phyloP scores from a whole-genome alignment of 1,140 invertebrate species.

The Caenorhabditis briggsae region DNA sequence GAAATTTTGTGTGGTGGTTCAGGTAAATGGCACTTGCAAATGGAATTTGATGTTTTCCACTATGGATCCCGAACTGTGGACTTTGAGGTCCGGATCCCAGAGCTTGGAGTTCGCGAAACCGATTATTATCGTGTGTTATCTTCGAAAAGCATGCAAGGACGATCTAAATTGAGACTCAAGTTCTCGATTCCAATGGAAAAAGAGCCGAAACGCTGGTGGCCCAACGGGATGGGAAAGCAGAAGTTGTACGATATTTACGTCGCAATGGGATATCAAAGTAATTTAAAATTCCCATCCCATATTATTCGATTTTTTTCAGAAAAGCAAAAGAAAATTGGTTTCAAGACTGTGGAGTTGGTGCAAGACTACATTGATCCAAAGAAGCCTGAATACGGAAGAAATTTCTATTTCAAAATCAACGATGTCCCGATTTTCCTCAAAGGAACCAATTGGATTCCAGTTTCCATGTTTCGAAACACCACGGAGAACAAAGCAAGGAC shows the following conservation, averaged over 20 bases:
- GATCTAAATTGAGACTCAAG: neutral
- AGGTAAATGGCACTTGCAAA: conserved; percentile 28
- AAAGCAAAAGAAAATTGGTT: conserved; percentile 83
- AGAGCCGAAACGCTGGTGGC: conserved; percentile 87
- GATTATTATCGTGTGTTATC: conserved; percentile 31
- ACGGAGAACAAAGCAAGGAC: conserved; percentile 64
- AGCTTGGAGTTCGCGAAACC: conserved; percentile 12
- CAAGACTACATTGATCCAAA: conserved; percentile 82
- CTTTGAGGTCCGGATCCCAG: neutral
- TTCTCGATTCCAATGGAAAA: conserved; percentile 56
- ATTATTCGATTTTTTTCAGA: conserved; percentile 73
- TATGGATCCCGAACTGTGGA: conserved; percentile 17
- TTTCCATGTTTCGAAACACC: conserved; percentile 83
- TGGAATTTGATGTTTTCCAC: conserved; percentile 20
- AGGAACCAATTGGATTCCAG: conserved; percentile 93
- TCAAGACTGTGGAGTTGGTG: conserved; percentile 87
- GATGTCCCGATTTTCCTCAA: conserved; percentile 91
- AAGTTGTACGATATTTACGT: conserved; percentile 79
- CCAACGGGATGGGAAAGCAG: conserved; percentile 90
- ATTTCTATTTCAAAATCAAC: conserved; percentile 92
- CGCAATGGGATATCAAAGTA: conserved; percentile 7
- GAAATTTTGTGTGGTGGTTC: neutral
- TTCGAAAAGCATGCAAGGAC: neutral
- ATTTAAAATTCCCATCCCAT: neutral
- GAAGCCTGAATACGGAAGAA: conserved; percentile 81